These are phyloP conservation scores for Poecilia picta DNA, from an alignment of 2,797 vertebrate genomes.

Conservation along the genomic window DNA sequence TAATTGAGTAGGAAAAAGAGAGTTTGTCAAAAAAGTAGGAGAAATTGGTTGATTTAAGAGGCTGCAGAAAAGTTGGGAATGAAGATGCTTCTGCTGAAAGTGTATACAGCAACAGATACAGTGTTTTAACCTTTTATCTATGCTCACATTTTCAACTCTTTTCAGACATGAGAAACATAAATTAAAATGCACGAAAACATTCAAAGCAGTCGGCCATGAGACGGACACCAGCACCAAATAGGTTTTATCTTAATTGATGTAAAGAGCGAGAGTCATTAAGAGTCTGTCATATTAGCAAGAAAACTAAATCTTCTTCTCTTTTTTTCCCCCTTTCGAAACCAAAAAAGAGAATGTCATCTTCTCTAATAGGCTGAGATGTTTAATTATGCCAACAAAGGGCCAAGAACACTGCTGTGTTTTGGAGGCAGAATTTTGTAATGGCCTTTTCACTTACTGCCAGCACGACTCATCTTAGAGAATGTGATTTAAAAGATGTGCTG, in stretches of 20 bases:
- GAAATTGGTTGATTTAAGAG: slow-evolving; percentile 67
- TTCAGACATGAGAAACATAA: neutral
- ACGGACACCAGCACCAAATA: neutral
- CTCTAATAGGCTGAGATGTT: neutral
- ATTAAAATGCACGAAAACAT: neutral
- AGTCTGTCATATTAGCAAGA: neutral
- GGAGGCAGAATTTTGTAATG: neutral
- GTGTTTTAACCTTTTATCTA: neutral
- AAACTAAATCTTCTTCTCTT: neutral
- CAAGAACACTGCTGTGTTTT: neutral
- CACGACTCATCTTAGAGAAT: neutral
- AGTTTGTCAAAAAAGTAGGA: slow-evolving; percentile 54
- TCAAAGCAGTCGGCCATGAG: neutral
- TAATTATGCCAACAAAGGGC: neutral
- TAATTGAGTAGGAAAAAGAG: slow-evolving; percentile 74
- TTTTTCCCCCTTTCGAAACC: neutral
- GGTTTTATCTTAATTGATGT: neutral
- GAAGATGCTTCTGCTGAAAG: too few relatives aligned
- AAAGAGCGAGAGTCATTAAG: neutral
- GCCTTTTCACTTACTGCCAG: neutral
- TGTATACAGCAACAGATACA: neutral
- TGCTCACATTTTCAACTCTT: neutral
- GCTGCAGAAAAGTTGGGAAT: neutral
- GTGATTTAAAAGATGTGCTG: neutral
- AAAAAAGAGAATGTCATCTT: neutral